These are phyloP conservation scores for Gasteruption jaculator DNA, from an alignment of 2,888 invertebrate species.

Conservation along the genomic window DNA sequence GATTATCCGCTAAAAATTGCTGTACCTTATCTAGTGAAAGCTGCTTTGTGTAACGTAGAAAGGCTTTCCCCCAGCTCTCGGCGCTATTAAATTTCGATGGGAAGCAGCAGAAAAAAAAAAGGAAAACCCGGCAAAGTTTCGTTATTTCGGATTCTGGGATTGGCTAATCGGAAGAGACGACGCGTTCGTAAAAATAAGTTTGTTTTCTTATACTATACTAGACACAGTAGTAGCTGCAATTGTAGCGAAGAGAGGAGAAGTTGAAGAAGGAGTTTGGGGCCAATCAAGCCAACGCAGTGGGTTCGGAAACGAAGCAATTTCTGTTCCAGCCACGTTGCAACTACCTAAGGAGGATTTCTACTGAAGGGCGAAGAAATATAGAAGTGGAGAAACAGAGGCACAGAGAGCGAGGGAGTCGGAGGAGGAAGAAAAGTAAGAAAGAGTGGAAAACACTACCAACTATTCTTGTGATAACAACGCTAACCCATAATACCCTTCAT, in stretches of 20 bases:
- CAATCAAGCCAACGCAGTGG: slow-evolving; percentile 37
- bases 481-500: too few species aligned
- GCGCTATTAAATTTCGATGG: too few species aligned
- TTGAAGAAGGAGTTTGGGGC: slow-evolving; percentile 25
- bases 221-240: slow-evolving; percentile 7
- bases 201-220: slow-evolving; percentile 20
- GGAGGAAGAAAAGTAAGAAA: slow-evolving; percentile 8
- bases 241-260: slow-evolving; percentile 15
- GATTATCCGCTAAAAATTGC: too few species aligned
- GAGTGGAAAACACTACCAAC: neutral
- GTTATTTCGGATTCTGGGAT: too few species aligned
- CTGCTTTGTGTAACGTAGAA: too few species aligned
- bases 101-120: too few species aligned
- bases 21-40: too few species aligned
- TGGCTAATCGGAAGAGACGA: slow-evolving; percentile 28
- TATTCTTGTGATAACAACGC: neutral
- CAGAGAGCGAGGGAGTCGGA: slow-evolving; percentile 13
- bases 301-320: slow-evolving; percentile 42
- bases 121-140: too few species aligned
- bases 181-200: slow-evolving; percentile 23
- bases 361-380: slow-evolving; percentile 15
- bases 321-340: slow-evolving; percentile 39
- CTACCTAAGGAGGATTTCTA: slow-evolving; percentile 18
- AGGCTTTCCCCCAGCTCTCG: too few species aligned
- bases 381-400: slow-evolving; percentile 11